Conservation (phyloP, 2,888 invertebrate species). For the Bedellia somnulentella region DNA sequence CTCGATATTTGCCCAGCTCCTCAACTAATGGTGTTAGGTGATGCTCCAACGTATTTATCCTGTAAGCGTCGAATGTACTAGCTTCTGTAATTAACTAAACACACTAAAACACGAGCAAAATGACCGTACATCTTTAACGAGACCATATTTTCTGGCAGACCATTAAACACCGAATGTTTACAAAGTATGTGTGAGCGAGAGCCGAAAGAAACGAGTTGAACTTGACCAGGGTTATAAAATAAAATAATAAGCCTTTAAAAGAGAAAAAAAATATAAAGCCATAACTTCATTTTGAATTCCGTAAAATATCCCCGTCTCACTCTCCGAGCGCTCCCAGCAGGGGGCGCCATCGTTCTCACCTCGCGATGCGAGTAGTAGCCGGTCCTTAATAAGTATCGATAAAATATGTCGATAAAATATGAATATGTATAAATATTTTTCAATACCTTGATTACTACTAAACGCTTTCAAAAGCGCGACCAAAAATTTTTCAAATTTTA, state of each 20-base stretch:
- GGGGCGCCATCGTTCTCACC: slow-evolving; percentile 60
- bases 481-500: slow-evolving; percentile 1
- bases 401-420: slow-evolving; percentile 56
- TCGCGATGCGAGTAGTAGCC: slow-evolving; percentile 59
- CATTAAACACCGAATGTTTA: slow-evolving; percentile 2
- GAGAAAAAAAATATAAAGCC: slow-evolving; percentile 39
- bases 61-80: slow-evolving; percentile 32
- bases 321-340: slow-evolving; percentile 47
- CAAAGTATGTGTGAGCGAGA: slow-evolving; percentile 8
- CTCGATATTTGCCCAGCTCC: slow-evolving; percentile 49
- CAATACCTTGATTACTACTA: slow-evolving; percentile 26
- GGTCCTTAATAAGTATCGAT: slow-evolving; percentile 59
- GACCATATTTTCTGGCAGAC: slow-evolving; percentile 10
- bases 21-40: slow-evolving; percentile 46
- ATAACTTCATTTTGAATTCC: slow-evolving; percentile 59
- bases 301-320: slow-evolving; percentile 48
- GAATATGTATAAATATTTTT: slow-evolving; percentile 58
- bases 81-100: slow-evolving; percentile 41
- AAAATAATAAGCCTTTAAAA: slow-evolving; percentile 38
- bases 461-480: slow-evolving; percentile 1
- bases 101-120: slow-evolving; percentile 15
- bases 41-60: slow-evolving; percentile 27
- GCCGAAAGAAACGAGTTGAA: slow-evolving; percentile 19
- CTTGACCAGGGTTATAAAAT: slow-evolving; percentile 33
- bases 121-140: too few species aligned